A percentile compares a stretch with the other conserved stretches of the same genome.
phyloP scores from a whole-genome alignment of 1,140 invertebrate species.

The Glomeris maerens region DNA sequence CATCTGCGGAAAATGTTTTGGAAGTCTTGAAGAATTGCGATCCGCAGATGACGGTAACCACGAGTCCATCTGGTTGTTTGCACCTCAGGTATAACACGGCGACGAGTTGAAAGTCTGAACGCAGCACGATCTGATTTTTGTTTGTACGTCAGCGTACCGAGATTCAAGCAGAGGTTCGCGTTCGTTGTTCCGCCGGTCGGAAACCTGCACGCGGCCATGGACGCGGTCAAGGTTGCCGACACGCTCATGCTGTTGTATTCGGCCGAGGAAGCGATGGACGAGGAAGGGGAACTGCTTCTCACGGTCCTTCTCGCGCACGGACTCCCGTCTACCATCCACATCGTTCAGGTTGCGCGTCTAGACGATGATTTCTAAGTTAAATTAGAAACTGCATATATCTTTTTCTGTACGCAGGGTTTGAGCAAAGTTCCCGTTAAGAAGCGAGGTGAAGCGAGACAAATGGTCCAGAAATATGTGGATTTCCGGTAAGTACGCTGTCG shows the following conservation, averaged over 20 bases:
- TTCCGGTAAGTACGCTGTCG: no score
- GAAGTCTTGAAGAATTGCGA: constrained; percentile 54
- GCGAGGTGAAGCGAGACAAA: constrained; percentile 54
- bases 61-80: constrained; percentile 44
- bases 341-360: no score
- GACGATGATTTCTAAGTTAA: not conserved
- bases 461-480: constrained; percentile 60
- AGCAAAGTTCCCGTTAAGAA: no score
- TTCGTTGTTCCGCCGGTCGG: constrained; percentile 52
- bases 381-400: not conserved
- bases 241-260: constrained; percentile 52
- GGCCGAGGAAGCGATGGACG: constrained; percentile 47
- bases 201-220: constrained; percentile 59
- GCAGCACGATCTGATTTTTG: constrained; percentile 8
- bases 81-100: constrained; percentile 50
- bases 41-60: constrained; percentile 42
- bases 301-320: constrained; percentile 62
- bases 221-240: constrained; percentile 71
- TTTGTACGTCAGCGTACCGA: constrained; percentile 46
- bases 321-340: constrained; percentile 59
- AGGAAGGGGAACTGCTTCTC: constrained; percentile 57
- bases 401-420: no score
- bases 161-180: constrained; percentile 71
- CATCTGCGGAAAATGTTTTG: constrained; percentile 34
- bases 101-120: not conserved